Conservation (phyloP, 2,113 vertebrate species). For the Aplodontia rufa region DNA sequence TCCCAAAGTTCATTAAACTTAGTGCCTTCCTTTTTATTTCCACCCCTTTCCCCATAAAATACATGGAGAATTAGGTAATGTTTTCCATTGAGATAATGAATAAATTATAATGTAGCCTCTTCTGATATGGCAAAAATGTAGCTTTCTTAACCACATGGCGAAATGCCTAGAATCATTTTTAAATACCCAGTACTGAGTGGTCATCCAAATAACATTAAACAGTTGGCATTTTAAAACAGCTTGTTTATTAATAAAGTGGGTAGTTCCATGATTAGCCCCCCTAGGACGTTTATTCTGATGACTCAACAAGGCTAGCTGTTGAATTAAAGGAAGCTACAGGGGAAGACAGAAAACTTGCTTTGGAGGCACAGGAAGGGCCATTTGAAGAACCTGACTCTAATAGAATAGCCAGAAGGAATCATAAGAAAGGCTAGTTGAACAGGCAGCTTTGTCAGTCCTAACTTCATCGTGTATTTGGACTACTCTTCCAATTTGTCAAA, state of each 20-base stretch:
- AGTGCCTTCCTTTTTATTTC: background rate
- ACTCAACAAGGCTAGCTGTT: background rate
- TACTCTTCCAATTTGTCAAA: background rate
- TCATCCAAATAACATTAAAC: background rate
- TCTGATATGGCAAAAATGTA: background rate
- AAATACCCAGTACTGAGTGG: background rate
- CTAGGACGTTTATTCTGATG: background rate
- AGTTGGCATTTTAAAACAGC: conserved; percentile 3
- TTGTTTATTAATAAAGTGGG: conserved; percentile 29
- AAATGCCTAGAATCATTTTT: conserved; percentile 38
- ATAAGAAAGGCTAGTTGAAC: background rate
- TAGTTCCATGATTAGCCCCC: background rate
- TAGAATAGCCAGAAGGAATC: background rate
- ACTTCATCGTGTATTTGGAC: background rate
- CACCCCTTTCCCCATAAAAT: background rate
- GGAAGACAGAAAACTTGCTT: background rate
- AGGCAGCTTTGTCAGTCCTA: background rate
- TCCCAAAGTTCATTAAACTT: background rate
- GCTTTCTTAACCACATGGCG: background rate
- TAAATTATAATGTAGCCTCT: background rate
- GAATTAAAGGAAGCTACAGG: background rate
- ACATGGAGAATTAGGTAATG: background rate
- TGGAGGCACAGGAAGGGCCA: background rate
- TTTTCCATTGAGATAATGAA: conserved; percentile 11
- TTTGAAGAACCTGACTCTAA: background rate